A percentile compares a stretch with the other conserved stretches of the same genome.
Conservation (phyloP, 2,113 vertebrate species). For the Atractosteus spatula region DNA sequence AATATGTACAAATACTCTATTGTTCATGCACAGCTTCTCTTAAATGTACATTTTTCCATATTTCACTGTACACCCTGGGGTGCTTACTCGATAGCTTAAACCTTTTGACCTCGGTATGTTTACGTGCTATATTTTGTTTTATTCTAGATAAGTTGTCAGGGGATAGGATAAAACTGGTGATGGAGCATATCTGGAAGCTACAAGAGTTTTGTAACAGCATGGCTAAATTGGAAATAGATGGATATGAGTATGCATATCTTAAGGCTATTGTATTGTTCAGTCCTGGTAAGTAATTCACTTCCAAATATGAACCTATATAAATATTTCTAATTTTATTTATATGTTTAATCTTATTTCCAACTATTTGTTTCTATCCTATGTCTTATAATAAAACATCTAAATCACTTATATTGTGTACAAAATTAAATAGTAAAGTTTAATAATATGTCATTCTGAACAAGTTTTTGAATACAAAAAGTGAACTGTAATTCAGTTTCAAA, state of each 20-base stretch:
- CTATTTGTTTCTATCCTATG: too few relatives aligned
- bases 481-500: too few relatives aligned
- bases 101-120: neutral
- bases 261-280: slow-evolving; percentile 97
- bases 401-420: too few relatives aligned
- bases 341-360: too few relatives aligned
- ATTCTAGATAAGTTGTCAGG: slow-evolving; percentile 88
- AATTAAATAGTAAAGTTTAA: too few relatives aligned
- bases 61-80: neutral
- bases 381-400: too few relatives aligned
- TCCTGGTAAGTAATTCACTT: slow-evolving; percentile 74
- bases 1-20: too few relatives aligned
- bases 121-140: slow-evolving; percentile 33
- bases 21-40: too few relatives aligned
- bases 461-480: too few relatives aligned
- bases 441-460: too few relatives aligned
- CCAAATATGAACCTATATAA: too few relatives aligned
- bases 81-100: neutral
- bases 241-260: slow-evolving; percentile 96
- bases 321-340: too few relatives aligned
- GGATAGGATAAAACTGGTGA: slow-evolving; percentile 93
- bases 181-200: slow-evolving; percentile 99
- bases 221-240: slow-evolving; percentile 89
- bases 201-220: slow-evolving; percentile 99
- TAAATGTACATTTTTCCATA: neutral